These are phyloP conservation scores for Acrocephalus kingi DNA, from an alignment of 2,113 vertebrate genomes.

Conservation along the genomic window DNA sequence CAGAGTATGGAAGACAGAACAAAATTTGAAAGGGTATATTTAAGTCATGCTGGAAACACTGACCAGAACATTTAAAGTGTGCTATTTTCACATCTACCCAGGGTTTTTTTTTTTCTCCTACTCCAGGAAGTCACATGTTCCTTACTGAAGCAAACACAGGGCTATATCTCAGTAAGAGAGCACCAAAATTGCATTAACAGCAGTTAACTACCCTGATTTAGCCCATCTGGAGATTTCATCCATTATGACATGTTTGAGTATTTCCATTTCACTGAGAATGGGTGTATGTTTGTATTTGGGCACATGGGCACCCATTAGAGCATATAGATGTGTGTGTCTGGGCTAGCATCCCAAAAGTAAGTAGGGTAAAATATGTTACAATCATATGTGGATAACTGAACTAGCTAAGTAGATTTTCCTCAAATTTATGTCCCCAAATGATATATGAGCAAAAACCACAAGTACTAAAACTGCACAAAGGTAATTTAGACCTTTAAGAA, in stretches of 20 bases:
- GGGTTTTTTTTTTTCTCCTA: not conserved
- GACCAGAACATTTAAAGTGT: not conserved
- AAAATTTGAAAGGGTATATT: not conserved
- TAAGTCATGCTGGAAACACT: not conserved
- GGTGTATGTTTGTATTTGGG: not conserved
- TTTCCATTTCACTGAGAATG: not conserved
- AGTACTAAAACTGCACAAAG: not conserved
- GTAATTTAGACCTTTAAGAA: not conserved
- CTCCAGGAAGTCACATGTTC: not conserved
- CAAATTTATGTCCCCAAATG: not conserved
- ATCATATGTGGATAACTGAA: not conserved
- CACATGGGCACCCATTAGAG: accelerated
- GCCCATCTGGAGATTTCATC: not conserved
- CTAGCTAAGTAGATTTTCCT: not conserved
- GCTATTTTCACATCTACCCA: not conserved
- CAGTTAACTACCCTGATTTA: not conserved
- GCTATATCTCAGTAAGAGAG: not conserved
- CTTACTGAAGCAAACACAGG: not conserved
- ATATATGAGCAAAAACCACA: not conserved
- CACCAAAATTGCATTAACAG: not conserved
- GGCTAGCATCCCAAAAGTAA: not conserved
- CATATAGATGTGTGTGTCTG: accelerated
- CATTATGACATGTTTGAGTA: not conserved
- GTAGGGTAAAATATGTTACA: not conserved
- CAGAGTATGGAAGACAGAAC: not conserved